Base-by-base conservation (phyloP, 2,797 vertebrate species). In the Allobates femoralis region DNA sequence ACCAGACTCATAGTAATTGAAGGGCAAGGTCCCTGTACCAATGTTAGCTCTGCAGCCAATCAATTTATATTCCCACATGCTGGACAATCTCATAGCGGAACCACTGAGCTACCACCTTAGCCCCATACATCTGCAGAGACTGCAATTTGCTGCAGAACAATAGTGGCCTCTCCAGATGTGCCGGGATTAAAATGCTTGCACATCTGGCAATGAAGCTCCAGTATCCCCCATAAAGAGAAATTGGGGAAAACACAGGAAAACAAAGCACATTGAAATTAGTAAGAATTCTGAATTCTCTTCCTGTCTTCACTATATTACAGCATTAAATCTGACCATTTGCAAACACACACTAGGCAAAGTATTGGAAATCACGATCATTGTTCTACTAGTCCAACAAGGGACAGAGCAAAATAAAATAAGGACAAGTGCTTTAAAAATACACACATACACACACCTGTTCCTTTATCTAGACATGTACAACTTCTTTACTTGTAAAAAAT, bases 1-100 rank as follows among this genome's bases (percentile, higher is more conserved):
- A 89, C 58, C 78, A 88, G 76, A 91, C 89, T 34, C 21, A 85
- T 82, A 87, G 85, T 26, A 90, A 89, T 88, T 85, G 77, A 79
- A 86, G 37, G 50, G 69, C 78, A 83, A 69, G 51, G 56, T 80
- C 86, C 83, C 81, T 37, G 81, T 87, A 89, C 62, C 77, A 86
- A 30, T 87, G 32, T 86, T 46, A 90, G 15, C 50, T 85, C 69
- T 75, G 21, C 60, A 53, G 71, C 84, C 84, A 75, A 84, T 84
- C 83, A 79, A 82, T 12, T 69, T 23, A 53, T 71, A 86, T 50
- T 89, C 66, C 62, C 60, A 77, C 23, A 53, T 2, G 50, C 53
- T 2, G 77, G 58, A 89, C 55, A 66, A 75, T 0, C 21, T 14
- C 67, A 56, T 75, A 87, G n/a, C 21, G 75, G 81, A 89, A 89